Percentiles rank a stretch among this genome's conserved stretches.
These are phyloP conservation scores for Eilema sororculum DNA, from an alignment of 2,888 invertebrate species.

Conservation along the genomic window DNA sequence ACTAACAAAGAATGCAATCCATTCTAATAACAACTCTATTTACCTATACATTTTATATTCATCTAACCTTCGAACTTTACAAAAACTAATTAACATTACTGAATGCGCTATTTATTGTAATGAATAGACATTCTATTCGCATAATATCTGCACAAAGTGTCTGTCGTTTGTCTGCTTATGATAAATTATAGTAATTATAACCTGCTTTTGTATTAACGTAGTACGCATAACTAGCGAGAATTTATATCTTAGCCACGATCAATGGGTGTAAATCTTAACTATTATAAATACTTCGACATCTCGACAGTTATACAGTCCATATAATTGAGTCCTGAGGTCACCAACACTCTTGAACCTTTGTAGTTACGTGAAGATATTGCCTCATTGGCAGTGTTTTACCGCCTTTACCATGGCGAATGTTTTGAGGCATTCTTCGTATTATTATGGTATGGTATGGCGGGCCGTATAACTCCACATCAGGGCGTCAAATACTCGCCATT, in stretches of 20 bases:
- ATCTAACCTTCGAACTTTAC: neutral
- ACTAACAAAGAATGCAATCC: neutral
- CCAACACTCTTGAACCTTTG: too few species aligned
- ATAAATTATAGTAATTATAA: slow-evolving; percentile 6
- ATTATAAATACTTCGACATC: too few species aligned
- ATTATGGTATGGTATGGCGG: too few species aligned
- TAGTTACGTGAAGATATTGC: too few species aligned
- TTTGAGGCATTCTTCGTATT: too few species aligned
- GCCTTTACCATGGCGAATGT: too few species aligned
- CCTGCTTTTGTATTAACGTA: neutral
- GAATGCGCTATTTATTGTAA: neutral
- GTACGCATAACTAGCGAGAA: neutral
- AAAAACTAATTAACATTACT: slow-evolving; percentile 1
- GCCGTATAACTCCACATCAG: too few species aligned
- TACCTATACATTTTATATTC: too few species aligned
- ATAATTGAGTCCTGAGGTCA: too few species aligned
- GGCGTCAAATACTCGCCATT: too few species aligned
- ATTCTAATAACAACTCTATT: neutral
- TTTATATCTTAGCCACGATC: neutral
- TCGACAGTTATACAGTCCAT: too few species aligned
- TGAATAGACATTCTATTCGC: slow-evolving; percentile 8
- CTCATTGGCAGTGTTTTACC: too few species aligned
- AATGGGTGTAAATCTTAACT: neutral
- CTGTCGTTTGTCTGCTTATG: slow-evolving; percentile 10
- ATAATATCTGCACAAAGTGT: neutral